Evolutionary conservation across 2,888 invertebrate species (phyloP).

Genomic region (Drosophila nigritarsus): DNA sequence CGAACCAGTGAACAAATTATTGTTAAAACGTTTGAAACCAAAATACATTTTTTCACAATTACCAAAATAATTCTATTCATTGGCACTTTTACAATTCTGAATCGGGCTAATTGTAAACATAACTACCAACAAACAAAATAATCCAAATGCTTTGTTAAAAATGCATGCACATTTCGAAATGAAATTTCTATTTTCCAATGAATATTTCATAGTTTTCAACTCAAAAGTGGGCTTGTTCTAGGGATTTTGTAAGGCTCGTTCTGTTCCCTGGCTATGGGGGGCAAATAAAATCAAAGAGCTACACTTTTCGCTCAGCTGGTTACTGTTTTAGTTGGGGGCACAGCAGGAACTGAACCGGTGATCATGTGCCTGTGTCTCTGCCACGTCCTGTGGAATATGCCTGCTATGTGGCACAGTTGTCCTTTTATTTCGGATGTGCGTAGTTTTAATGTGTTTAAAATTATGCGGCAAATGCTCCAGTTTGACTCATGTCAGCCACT

Average conservation of each 20-base stretch:
- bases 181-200: not conserved
- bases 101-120: conserved; percentile 8
- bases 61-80: not conserved
- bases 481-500: conserved; percentile 47
- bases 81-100: not conserved
- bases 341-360: conserved; percentile 18
- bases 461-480: conserved; percentile 71
- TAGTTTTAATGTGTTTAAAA: conserved; percentile 64
- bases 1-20: not conserved
- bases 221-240: not conserved
- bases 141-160: conserved; percentile 12
- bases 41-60: not conserved
- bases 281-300: conserved; percentile 12
- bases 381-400: conserved; percentile 8
- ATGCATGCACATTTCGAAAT: not conserved
- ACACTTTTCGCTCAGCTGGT: conserved; percentile 35
- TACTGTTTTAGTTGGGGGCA: conserved; percentile 24
- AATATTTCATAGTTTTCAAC: conserved; percentile 2
- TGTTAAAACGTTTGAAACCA: not conserved
- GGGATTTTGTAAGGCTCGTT: not conserved
- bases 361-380: conserved; percentile 10
- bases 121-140: not conserved
- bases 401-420: conserved; percentile 15
- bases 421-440: conserved; percentile 56
- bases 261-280: not conserved